Conservation (phyloP, 2,113 vertebrate species). For the Lepus europaeus region DNA sequence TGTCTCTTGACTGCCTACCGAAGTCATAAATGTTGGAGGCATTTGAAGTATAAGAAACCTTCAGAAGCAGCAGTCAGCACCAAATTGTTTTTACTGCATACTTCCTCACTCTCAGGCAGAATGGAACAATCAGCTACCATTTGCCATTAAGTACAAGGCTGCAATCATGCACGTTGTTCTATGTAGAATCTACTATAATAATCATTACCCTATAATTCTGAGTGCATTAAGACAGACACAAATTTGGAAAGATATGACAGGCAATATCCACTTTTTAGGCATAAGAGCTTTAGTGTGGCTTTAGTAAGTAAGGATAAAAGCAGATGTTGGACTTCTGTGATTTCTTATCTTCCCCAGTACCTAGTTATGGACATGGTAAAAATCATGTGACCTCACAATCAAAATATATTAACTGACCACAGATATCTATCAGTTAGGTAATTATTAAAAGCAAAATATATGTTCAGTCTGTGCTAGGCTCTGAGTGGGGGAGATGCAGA, state of each 20-base stretch:
- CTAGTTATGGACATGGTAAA: neutral
- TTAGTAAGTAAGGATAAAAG: neutral
- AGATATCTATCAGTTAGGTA: slow-evolving; percentile 26
- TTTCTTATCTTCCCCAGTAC: neutral
- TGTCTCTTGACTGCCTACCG: slow-evolving; percentile 55
- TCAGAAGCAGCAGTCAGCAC: slow-evolving; percentile 61
- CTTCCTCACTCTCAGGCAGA: slow-evolving; percentile 38
- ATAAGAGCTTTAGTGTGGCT: neutral
- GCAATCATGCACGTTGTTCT: slow-evolving; percentile 39
- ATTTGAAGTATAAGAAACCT: slow-evolving; percentile 65
- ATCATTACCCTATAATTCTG: slow-evolving; percentile 66
- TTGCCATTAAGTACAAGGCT: slow-evolving; percentile 62
- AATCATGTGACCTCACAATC: neutral
- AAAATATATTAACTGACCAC: slow-evolving; percentile 14
- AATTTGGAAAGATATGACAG: slow-evolving; percentile 48
- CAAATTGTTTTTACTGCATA: slow-evolving; percentile 59
- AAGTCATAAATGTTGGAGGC: slow-evolving; percentile 50
- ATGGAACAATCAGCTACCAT: slow-evolving; percentile 66
- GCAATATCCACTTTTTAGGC: neutral
- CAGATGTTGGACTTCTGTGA: neutral
- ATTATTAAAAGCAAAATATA: neutral
- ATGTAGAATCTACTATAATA: slow-evolving; percentile 51
- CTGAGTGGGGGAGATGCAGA: neutral
- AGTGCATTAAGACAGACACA: slow-evolving; percentile 64
- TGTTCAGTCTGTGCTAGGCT: neutral